Evolutionary conservation across 2,888 invertebrate species (phyloP), one percentile per base, ranked within the genome.

Genomic region (Serripes groenlandicus): DNA sequence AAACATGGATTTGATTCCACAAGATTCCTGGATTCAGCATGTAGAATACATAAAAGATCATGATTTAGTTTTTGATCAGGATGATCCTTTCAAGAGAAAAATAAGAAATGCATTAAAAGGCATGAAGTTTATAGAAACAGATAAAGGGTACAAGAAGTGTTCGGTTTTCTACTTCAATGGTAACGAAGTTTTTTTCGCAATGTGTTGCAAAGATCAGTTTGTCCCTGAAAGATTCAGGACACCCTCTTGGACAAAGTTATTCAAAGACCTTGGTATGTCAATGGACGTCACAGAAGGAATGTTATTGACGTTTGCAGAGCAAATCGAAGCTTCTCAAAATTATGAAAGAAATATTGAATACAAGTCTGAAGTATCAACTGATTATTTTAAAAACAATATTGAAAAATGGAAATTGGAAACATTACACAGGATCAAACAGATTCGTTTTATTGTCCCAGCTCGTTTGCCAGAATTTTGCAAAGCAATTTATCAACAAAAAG

Each of bases 221-320:
- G 30, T 62, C 15, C 62, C 62, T 15, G 15, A 21, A 32, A 15
- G 3, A n/a, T 62, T 62, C 21, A 32, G 32, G 62, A 18, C 3
- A 5, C 11, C n/a, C 11, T 1, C 11, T 3, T 62, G 62, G 79
- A 49, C 30, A 4, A 5, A 35, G 5, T 87, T 88, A 21, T 49
- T 88, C 60, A 32, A 49, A 9, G n/a, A 60, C 3, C 70, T 78
- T 26, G 88, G 87, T 11, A 52, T 88, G 32, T 76, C 73, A 30
- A 69, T 42, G 0, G 23, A 80, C 21, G 64, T 83, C 1, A 71
- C 78, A 2, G 66, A 70, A 21, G 42, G 69, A 15, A 71, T 85
- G 76, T 58, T 87, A 0, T 3, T 88, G 11, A 11, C 54, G 0
- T 88, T 85, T 82, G 83, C 83, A 1, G 23, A 42, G n/a, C 28